phyloP scores from a whole-genome alignment of 2,888 invertebrate species.

The Leptogaster cylindrica region DNA sequence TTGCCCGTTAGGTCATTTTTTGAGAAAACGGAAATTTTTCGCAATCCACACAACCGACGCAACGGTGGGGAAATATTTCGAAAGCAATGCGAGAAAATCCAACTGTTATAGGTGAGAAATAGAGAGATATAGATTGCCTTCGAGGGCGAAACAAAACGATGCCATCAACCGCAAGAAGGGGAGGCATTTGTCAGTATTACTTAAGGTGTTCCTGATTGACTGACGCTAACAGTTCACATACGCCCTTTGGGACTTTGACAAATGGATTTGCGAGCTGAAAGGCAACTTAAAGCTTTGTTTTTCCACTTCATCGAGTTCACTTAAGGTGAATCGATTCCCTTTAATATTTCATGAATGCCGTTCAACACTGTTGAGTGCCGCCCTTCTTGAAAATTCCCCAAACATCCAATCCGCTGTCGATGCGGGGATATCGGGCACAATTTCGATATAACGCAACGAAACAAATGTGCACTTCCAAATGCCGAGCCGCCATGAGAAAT shows the following conservation, averaged over 20 bases:
- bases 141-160: slow-evolving; percentile 38
- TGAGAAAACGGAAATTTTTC: too few species aligned
- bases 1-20: too few species aligned
- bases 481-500: slow-evolving; percentile 18
- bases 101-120: slow-evolving; percentile 35
- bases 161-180: slow-evolving; percentile 44
- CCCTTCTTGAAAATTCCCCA: background rate
- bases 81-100: slow-evolving; percentile 24
- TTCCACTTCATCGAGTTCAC: slow-evolving; percentile 36
- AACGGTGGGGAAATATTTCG: background rate
- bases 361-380: background rate
- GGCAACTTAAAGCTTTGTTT: slow-evolving; percentile 39
- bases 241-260: slow-evolving; percentile 40
- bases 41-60: background rate
- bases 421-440: background rate
- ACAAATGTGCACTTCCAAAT: slow-evolving; percentile 3
- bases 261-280: slow-evolving; percentile 43
- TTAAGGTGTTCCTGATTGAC: slow-evolving; percentile 46
- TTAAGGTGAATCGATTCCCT: slow-evolving; percentile 36
- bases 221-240: slow-evolving; percentile 43
- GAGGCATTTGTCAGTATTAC: slow-evolving; percentile 46
- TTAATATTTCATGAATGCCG: slow-evolving; percentile 28
- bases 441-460: background rate
- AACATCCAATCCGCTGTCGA: background rate
- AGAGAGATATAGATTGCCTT: slow-evolving; percentile 39